Percentiles rank a stretch among this genome's conserved stretches.
Evolutionary conservation across 2,888 invertebrate genomes (phyloP).

Genomic region (Eumacrocentrus americanus): DNA sequence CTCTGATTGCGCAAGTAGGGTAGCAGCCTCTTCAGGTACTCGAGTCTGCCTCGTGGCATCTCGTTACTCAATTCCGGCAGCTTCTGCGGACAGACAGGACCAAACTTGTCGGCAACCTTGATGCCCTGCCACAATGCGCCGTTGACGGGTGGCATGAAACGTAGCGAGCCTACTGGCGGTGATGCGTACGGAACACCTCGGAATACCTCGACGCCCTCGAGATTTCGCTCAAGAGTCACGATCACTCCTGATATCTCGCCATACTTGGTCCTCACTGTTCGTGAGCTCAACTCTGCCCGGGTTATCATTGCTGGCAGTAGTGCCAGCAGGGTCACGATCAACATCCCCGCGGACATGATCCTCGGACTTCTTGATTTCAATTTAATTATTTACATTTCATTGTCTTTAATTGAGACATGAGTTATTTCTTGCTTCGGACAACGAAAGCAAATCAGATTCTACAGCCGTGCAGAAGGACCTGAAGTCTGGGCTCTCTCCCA

Average conservation of each 20-base stretch:
- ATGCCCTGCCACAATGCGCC: slow-evolving; percentile 92
- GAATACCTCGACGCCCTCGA: slow-evolving; percentile 91
- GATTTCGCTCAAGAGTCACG: slow-evolving; percentile 72
- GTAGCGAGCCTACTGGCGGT: slow-evolving; percentile 83
- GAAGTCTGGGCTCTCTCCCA: slow-evolving; percentile 26
- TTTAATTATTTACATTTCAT: background rate
- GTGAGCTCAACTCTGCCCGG: slow-evolving; percentile 69
- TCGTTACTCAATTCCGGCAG: slow-evolving; percentile 84
- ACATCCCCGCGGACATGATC: slow-evolving; percentile 19
- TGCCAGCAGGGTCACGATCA: slow-evolving; percentile 35
- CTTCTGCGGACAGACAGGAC: slow-evolving; percentile 92
- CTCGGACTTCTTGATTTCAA: background rate
- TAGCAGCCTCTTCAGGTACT: slow-evolving; percentile 85
- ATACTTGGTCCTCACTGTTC: slow-evolving; percentile 86
- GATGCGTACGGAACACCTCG: slow-evolving; percentile 94
- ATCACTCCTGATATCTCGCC: slow-evolving; percentile 87
- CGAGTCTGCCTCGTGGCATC: slow-evolving; percentile 88
- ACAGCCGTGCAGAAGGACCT: slow-evolving; percentile 3
- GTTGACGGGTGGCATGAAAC: slow-evolving; percentile 96
- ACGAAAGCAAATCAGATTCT: slow-evolving; percentile 21
- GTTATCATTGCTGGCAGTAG: slow-evolving; percentile 41
- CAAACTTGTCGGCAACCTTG: slow-evolving; percentile 83
- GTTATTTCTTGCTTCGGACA: background rate
- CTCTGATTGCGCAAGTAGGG: slow-evolving; percentile 90
- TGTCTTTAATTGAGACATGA: background rate